Evolutionary conservation across 35 echinoderm and acorn worm species (phyloP).

Genomic region (Diadema setosum): DNA sequence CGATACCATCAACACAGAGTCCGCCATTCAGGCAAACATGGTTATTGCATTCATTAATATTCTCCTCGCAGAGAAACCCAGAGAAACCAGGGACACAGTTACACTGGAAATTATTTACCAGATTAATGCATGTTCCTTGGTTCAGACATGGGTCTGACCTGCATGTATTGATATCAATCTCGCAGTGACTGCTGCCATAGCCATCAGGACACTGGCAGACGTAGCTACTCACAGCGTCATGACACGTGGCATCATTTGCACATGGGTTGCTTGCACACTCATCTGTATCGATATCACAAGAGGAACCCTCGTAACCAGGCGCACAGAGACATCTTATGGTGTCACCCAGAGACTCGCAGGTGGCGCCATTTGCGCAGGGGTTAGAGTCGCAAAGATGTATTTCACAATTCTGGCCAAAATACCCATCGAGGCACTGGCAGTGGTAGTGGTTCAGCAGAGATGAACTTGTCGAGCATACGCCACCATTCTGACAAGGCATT

Average conservation of each 20-base stretch:
- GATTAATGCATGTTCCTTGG: neutral
- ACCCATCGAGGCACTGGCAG: neutral
- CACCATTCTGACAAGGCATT: conserved; percentile 25
- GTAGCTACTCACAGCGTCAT: conserved; percentile 18
- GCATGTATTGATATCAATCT: neutral
- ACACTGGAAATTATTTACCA: neutral
- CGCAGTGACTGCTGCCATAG: conserved; percentile 9
- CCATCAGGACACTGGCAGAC: conserved; percentile 11
- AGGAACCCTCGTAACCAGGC: neutral
- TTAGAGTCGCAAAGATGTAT: neutral
- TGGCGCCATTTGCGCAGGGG: neutral
- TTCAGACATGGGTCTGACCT: neutral
- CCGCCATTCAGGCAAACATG: neutral
- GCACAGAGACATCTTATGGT: neutral
- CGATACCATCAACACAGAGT: neutral
- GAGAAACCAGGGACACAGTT: conserved; percentile 29
- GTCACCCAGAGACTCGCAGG: neutral
- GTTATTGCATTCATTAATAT: neutral
- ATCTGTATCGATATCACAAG: conserved; percentile 12
- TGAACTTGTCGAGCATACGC: neutral
- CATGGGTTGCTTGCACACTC: conserved; percentile 35
- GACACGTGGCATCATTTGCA: conserved; percentile 22
- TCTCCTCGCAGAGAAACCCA: conserved; percentile 33
- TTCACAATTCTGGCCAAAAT: neutral
- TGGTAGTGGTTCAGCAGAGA: neutral